A percentile compares a stretch with the other conserved stretches of the same genome.
phyloP scores from a whole-genome alignment of 1,140 invertebrate species.

The Halotydeus destructor region DNA sequence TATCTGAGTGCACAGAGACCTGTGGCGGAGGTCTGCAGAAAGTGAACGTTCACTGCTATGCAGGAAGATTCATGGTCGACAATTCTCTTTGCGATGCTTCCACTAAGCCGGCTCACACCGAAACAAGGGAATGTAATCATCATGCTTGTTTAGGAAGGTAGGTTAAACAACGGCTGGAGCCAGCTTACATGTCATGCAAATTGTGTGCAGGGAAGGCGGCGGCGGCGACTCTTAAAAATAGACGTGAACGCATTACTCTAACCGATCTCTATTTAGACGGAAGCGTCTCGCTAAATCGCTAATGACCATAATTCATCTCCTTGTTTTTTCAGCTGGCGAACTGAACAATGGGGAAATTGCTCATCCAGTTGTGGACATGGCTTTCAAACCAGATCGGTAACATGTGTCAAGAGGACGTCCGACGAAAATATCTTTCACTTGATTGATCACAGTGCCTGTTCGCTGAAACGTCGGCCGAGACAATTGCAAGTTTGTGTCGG shows the following conservation, averaged over 20 bases:
- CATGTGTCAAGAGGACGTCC: background rate
- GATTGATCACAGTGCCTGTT: background rate
- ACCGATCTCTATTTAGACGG: background rate
- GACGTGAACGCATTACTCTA: too few relatives aligned
- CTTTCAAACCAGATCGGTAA: slow-evolving; percentile 2
- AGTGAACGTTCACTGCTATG: slow-evolving; percentile 13
- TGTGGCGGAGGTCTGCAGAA: slow-evolving; percentile 12
- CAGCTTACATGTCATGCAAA: too few relatives aligned
- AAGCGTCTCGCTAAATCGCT: background rate
- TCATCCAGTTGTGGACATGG: slow-evolving; percentile 13
- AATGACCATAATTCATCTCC: background rate
- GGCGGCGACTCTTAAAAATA: background rate
- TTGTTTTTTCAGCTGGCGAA: background rate
- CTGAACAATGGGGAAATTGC: slow-evolving; percentile 11
- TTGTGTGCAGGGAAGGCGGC: too few relatives aligned
- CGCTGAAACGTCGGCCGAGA: background rate
- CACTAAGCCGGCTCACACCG: slow-evolving; percentile 13
- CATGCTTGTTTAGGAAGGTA: slow-evolving; percentile 17
- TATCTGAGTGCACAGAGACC: slow-evolving; percentile 4
- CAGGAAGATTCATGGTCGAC: slow-evolving; percentile 8
- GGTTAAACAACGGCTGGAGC: too few relatives aligned
- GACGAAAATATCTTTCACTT: background rate
- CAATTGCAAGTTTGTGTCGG: slow-evolving; percentile 2
- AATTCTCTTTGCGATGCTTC: slow-evolving; percentile 13
- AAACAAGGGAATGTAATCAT: slow-evolving; percentile 14